phyloP scores from a whole-genome alignment of 1,140 invertebrate genomes.

The Pentalonia nigronervosa region DNA sequence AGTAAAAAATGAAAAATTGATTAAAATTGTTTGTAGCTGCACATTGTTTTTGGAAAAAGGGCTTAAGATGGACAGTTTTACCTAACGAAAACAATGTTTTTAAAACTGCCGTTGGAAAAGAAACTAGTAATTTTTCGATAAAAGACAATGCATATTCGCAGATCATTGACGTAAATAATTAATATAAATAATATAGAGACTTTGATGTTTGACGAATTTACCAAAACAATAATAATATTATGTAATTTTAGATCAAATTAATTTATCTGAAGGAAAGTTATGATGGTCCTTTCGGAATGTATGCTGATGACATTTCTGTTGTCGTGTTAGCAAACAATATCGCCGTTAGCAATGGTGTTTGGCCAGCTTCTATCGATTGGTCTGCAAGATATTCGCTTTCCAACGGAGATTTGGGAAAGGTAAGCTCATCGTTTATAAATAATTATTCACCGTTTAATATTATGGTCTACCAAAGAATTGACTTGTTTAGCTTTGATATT shows the following conservation, averaged over 20 bases:
- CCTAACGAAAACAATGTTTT: background rate
- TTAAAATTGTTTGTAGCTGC: background rate
- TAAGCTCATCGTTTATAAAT: background rate
- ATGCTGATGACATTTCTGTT: slow-evolving; percentile 11
- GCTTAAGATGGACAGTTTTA: background rate
- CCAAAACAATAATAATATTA: background rate
- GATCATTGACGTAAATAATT: slow-evolving; percentile 3
- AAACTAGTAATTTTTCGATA: background rate
- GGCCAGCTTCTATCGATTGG: background rate
- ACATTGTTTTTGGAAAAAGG: slow-evolving; percentile 8
- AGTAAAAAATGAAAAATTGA: background rate
- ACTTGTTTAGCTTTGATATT: background rate
- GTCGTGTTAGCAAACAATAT: background rate
- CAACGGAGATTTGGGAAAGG: slow-evolving; percentile 5
- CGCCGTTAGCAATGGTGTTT: background rate
- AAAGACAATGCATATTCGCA: slow-evolving; percentile 9
- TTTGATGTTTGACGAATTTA: background rate
- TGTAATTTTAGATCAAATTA: background rate
- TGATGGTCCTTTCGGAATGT: background rate
- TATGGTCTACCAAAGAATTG: background rate
- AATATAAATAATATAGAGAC: background rate
- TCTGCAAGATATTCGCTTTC: background rate
- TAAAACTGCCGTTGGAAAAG: slow-evolving; percentile 37
- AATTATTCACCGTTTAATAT: background rate
- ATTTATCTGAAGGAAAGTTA: background rate